Percentiles rank a stretch among this genome's conserved stretches.
Evolutionary conservation across 2,113 vertebrate genomes (phyloP).

Genomic region (Elephantulus edwardii): DNA sequence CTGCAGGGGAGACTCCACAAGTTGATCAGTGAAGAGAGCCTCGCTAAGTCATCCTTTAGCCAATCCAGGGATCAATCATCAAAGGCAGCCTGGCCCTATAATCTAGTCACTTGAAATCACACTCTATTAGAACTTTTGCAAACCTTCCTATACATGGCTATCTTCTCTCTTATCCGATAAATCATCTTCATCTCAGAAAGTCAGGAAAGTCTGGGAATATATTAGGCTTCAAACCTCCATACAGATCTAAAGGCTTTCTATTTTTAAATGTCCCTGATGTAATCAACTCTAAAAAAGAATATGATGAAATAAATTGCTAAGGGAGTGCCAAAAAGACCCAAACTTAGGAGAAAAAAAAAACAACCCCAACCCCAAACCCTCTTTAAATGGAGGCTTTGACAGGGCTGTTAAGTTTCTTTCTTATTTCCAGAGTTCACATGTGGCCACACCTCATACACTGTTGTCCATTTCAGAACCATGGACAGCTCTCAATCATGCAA

Average conservation of each 20-base stretch:
- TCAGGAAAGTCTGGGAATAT: not conserved
- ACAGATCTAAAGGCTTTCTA: no score
- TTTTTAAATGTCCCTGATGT: not conserved
- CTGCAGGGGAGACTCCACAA: no score
- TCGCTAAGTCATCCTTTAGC: not conserved
- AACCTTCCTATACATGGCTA: not conserved
- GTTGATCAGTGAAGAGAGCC: no score
- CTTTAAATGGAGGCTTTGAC: accelerated
- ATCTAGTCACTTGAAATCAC: accelerated
- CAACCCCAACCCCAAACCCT: no score
- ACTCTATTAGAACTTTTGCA: not conserved
- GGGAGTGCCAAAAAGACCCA: not conserved
- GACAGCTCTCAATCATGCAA: no score
- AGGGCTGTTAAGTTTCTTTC: not conserved
- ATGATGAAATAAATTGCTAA: not conserved
- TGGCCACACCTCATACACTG: not conserved
- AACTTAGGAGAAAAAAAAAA: not conserved
- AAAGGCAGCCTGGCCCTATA: accelerated
- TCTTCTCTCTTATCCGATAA: not conserved
- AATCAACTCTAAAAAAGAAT: no score
- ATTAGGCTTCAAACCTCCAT: no score
- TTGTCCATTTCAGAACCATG: not conserved
- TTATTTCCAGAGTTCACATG: not conserved
- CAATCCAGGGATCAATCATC: no score
- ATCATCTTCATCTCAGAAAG: not conserved